Base-by-base conservation (phyloP, 2,797 vertebrate genomes). In the Lithobates sylvaticus region DNA sequence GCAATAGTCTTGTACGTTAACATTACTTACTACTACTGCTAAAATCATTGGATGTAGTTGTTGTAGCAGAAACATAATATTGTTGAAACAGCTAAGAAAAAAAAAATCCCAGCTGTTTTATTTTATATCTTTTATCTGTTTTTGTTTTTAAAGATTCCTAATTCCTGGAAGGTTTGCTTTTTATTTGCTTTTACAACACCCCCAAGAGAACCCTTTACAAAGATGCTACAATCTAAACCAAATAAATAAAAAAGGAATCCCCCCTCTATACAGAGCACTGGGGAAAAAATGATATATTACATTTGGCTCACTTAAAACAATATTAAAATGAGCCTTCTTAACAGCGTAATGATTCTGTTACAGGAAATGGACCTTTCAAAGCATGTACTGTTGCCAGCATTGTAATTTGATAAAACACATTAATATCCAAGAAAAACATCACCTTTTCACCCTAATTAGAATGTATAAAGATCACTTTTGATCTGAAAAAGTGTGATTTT, bases 351-450 rank as follows among this genome's bases (percentile, higher is more conserved):
- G 80, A 83, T 87, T 78, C 39, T 73, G 50, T 87, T 87, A 83
- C 85, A 87, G 85, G 85, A 87, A 87, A 87, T 87, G 68, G 80
- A 39, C 85, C 75, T 83, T 74, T 83, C 78, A 83, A 68, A 74
- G 5, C 65, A 78, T 73, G 68, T 47, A 73, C 5, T 8, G 16
- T 78, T 83, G 75, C 85, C 80, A 87, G n/a, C n/a, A 77, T 74
- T 47, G 50, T 72, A 69, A 39, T 87, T 54, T 78, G 50, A 78
- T 76, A 76, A 68, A 83, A 68, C n/a, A 18, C 26, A 82, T 86
- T 82, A 86, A 70, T 83, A 72, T 78, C 75, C 80, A 78, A 29
- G 34, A 67, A 58, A 3, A 72, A 77, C 16, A n/a, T 65, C 29
- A 39, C 65, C 34, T 65, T 36, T 36, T 82, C 71, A 81, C 47